Conservation (phyloP, 2,888 invertebrate genomes). For the Plebejus anna region DNA sequence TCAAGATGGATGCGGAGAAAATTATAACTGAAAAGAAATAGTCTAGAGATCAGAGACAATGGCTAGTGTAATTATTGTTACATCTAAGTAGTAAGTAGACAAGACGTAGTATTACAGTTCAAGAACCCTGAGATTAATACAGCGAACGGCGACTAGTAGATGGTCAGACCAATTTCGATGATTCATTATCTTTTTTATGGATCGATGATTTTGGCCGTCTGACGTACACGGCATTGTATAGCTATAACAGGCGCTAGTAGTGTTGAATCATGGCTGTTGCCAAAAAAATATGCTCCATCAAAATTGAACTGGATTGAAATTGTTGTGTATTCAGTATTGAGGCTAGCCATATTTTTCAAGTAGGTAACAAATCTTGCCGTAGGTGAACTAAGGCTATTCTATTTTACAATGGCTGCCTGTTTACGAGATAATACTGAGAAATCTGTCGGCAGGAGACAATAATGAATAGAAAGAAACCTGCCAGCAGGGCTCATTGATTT, state of each 20-base stretch:
- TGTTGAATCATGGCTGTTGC: slow-evolving; percentile 16
- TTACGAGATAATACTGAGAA: background rate
- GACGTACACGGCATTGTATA: slow-evolving; percentile 18
- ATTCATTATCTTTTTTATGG: slow-evolving; percentile 21
- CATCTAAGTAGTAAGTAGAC: background rate
- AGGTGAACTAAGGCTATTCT: background rate
- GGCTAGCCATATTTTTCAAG: background rate
- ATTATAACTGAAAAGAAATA: slow-evolving; percentile 17
- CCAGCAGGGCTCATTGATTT: background rate
- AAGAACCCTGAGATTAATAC: background rate
- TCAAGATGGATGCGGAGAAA: background rate
- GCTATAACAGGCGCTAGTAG: background rate
- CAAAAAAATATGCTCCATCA: background rate
- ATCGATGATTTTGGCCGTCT: slow-evolving; percentile 22
- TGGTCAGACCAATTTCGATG: slow-evolving; percentile 4
- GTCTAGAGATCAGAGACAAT: slow-evolving; percentile 11
- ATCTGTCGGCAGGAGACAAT: background rate
- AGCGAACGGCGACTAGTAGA: background rate
- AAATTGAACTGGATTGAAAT: slow-evolving; percentile 1
- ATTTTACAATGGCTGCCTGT: background rate
- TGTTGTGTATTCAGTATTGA: background rate
- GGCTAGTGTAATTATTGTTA: background rate
- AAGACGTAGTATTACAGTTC: background rate
- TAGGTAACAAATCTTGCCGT: background rate
- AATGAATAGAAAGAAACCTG: background rate